These are phyloP conservation scores for Chloropsis cyanopogon DNA, from an alignment of 2,113 vertebrate genomes.

Conservation along the genomic window DNA sequence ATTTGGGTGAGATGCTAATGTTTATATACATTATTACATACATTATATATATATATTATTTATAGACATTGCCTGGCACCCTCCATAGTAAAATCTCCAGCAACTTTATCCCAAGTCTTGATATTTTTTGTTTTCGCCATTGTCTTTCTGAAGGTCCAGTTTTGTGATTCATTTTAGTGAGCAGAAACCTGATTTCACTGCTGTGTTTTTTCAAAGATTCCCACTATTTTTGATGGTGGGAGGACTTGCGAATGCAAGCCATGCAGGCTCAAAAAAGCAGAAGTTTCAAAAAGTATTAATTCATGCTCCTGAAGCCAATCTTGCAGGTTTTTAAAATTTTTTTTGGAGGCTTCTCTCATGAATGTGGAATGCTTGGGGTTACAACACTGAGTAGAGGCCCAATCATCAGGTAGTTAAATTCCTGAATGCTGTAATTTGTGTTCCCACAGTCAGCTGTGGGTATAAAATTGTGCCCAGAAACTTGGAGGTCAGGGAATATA, in stretches of 20 bases:
- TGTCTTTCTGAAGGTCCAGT: neutral
- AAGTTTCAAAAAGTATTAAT: slow-evolving; percentile 30
- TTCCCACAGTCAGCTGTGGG: slow-evolving; percentile 61
- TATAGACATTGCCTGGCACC: neutral
- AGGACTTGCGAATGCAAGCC: slow-evolving; percentile 2
- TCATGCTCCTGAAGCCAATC: slow-evolving; percentile 2
- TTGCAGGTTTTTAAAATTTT: neutral
- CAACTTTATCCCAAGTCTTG: neutral
- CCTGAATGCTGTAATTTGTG: slow-evolving; percentile 58
- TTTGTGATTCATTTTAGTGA: neutral
- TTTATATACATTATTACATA: neutral
- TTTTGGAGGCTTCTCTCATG: slow-evolving; percentile 39
- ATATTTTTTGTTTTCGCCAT: neutral
- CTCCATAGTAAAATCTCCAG: neutral
- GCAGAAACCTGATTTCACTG: neutral
- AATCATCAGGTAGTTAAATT: slow-evolving; percentile 68
- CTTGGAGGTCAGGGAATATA: slow-evolving; percentile 41
- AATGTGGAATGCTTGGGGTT: slow-evolving; percentile 61
- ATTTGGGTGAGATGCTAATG: neutral
- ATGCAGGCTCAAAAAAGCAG: neutral
- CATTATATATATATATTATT: neutral
- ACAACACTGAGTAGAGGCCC: slow-evolving; percentile 32
- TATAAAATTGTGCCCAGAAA: slow-evolving; percentile 51
- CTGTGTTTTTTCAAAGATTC: neutral
- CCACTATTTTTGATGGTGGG: neutral